Base-by-base conservation (phyloP, 2,797 vertebrate genomes). In the Manis javanica region DNA sequence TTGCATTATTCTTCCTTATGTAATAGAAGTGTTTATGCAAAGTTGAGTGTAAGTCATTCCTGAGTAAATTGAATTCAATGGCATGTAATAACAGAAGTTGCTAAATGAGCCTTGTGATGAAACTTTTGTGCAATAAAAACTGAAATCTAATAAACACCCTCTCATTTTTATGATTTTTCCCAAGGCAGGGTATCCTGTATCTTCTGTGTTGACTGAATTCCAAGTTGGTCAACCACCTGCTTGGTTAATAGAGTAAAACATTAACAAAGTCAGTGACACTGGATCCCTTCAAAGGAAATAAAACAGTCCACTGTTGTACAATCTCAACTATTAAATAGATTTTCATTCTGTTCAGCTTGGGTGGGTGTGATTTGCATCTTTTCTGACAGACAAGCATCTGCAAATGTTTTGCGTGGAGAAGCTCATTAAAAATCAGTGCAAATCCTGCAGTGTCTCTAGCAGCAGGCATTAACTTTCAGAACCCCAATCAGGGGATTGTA, bases 401-500 rank as follows among this genome's bases (percentile, higher is more conserved):
- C 96, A 90, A 90, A 92, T 81, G 64, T 77, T 94, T 92, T 29
- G 66, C 87, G 51, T 74, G 79, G 69, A 51, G 94, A 95, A 81
- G 90, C 95, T 96, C 90, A 90, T 97, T 97, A 95, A 96, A 97
- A 97, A 87, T 69, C 94, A 77, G 82, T 29, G 51, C 72, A 68
- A 81, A 75, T 85, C 90, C 82, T 57, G 61, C 51, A 78, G 23
- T 24, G 31, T 74, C 49, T 84, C 23, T 11, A 85, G 61, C 91
- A 95, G 53, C 95, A 96, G 82, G 96, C 66, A 57, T 46, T 14
- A 12, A 78, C 96, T 94, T 97, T 83, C 81, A 71, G 90, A 83
- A 64, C 5, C 2, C 82, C 87, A 39, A 57, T 84, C 85, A 86
- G 55, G 61, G 89, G 91, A 49, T 55, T 74, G 14, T 29, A 16